Evolutionary conservation across 2,113 vertebrate species (phyloP), one percentile per base, ranked within the genome.

Genomic region (Neopipo cinnamomea): DNA sequence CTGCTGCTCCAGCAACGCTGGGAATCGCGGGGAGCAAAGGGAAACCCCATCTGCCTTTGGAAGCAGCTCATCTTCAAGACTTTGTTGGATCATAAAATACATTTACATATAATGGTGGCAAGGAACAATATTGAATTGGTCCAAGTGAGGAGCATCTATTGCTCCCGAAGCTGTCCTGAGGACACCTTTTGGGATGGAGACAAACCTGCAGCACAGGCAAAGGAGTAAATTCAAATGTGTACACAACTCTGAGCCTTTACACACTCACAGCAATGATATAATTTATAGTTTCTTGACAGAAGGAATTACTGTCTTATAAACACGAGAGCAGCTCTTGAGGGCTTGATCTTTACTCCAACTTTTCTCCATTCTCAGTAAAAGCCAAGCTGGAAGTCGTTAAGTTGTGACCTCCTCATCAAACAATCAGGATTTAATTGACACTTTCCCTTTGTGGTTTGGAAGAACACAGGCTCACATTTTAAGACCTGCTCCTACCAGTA

Each of bases 211-310:
- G 37, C 41, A 20, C 14, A n/a, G 12, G 15, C 61, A 11, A 41
- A 52, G 42, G 44, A 24, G 17, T 8, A 55, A 85, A 82, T 5
- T 14, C 15, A 68, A 25, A 50, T 6, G 3, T 8, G 2, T 10
- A 0, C 4, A 12, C 20, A 21, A 6, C 7, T 82, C 23, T 6
- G 4, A 8, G 50, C 4, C 14, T 68, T 71, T 12, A 4, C 9
- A 22, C 12, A 8, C 21, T 8, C 3, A 0, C 15, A 0, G 0
- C 2, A 10, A 7, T 1, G 22, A 28, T 37, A 50, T 23, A 33
- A 85, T 12, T 20, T 16, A 1, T 8, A 0, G 24, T 50, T 71
- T 71, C 50, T 8, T 12, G 11, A 5, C 0, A 8, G 49, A 39
- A 23, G 31, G 24, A 35, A 25, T 88, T 75, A 7, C 14, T 79